Percentiles rank a stretch among this genome's conserved stretches.
Evolutionary conservation across 2,113 vertebrate genomes (phyloP).

Genomic region (Fulica atra): DNA sequence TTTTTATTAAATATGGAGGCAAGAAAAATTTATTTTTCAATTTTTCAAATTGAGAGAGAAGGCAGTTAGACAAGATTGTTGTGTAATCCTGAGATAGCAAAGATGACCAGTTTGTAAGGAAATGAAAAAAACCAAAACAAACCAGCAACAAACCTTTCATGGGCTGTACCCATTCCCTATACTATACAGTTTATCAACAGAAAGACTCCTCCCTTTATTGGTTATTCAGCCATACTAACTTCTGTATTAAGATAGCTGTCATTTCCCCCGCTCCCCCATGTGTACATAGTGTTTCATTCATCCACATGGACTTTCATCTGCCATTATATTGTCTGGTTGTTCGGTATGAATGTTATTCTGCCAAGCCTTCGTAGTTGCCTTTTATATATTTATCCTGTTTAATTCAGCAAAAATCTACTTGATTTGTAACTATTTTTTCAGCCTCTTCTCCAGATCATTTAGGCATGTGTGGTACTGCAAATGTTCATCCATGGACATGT

Average conservation of each 20-base stretch:
- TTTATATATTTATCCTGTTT: not conserved
- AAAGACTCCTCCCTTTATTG: not conserved
- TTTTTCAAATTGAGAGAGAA: not conserved
- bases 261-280: not conserved
- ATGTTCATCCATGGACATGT: not conserved
- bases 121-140: not conserved
- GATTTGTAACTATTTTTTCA: not conserved
- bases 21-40: not conserved
- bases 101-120: not conserved
- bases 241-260: not conserved
- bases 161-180: not conserved
- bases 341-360: not conserved
- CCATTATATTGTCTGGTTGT: not conserved
- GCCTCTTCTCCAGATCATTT: not conserved
- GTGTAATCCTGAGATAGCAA: not conserved
- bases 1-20: not conserved
- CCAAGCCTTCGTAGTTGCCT: not conserved
- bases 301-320: not conserved
- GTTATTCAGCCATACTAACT: not conserved
- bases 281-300: not conserved
- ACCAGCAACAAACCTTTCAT: no score
- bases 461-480: not conserved
- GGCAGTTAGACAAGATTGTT: not conserved
- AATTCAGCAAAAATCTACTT: not conserved
- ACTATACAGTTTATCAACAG: not conserved